Evolutionary conservation across 2,113 vertebrate genomes (phyloP).

Genomic region (Caranx ignobilis): DNA sequence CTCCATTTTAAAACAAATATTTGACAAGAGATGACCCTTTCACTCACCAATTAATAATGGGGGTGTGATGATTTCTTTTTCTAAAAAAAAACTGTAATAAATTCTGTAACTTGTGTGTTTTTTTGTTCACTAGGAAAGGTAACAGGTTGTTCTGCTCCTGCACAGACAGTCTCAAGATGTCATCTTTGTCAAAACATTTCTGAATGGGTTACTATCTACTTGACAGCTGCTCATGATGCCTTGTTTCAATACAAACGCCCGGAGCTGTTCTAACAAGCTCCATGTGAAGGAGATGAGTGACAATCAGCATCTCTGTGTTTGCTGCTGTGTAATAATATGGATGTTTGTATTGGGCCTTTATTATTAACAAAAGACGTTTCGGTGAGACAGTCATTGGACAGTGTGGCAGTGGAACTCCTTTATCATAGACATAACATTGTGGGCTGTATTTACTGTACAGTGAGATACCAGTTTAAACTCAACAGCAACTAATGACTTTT

Average conservation of each 20-base stretch:
- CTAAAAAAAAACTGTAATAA: not conserved
- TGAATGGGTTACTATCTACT: conserved; percentile 24
- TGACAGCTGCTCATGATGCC: conserved; percentile 1
- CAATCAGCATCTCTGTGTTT: not conserved
- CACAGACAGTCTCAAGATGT: not conserved
- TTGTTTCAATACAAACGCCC: conserved; percentile 27
- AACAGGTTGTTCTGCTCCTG: not conserved
- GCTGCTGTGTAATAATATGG: not conserved
- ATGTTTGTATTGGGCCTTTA: conserved; percentile 1
- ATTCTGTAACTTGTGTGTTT: not conserved
- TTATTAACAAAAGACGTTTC: not conserved
- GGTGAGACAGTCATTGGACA: not conserved
- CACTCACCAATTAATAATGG: not conserved
- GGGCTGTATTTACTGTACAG: not conserved
- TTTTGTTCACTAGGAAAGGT: not conserved
- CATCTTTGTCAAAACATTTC: conserved; percentile 4
- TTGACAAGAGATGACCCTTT: conserved; percentile 5
- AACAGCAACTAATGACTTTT: not conserved
- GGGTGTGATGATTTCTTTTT: not conserved
- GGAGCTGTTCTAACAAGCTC: not conserved
- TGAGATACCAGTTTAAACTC: not conserved
- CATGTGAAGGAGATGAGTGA: not conserved
- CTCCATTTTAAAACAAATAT: not conserved
- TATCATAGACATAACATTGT: not conserved
- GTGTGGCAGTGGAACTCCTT: too few relatives aligned